A percentile compares a stretch with the other conserved stretches of the same genome.
These are phyloP conservation scores for Sycophaga agraensis DNA, from an alignment of 1,140 invertebrate species.

Conservation along the genomic window DNA sequence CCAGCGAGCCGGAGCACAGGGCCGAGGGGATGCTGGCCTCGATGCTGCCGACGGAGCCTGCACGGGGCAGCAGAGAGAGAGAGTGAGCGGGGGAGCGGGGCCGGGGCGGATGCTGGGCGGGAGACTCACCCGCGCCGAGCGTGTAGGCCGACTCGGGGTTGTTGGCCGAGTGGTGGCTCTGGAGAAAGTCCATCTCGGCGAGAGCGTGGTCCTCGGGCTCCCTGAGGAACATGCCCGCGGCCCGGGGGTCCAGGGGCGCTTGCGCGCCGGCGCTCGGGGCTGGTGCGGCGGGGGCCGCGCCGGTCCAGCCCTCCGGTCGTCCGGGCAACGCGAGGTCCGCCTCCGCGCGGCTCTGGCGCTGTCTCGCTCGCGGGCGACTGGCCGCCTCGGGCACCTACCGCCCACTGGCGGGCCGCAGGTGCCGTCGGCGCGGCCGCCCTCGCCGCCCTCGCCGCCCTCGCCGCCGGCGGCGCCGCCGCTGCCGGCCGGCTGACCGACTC, in stretches of 20 bases:
- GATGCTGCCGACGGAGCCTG: constrained; percentile 54
- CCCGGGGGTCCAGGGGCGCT: constrained; percentile 44
- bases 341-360: constrained; percentile 41
- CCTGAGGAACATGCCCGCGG: constrained; percentile 50
- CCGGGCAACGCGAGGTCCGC: no score
- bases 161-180: constrained; percentile 57
- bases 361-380: constrained; percentile 32
- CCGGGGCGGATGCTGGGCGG: no score
- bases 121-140: constrained; percentile 52
- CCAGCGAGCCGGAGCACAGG: constrained; percentile 48
- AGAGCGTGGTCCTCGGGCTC: constrained; percentile 48
- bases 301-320: neutral
- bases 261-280: constrained; percentile 35
- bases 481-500: constrained; percentile 18
- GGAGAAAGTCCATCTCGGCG: constrained; percentile 59
- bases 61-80: neutral
- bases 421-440: constrained; percentile 33
- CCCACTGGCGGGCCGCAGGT: constrained; percentile 35
- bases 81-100: no score
- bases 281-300: neutral
- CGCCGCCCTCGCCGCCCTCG: constrained; percentile 36
- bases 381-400: constrained; percentile 40
- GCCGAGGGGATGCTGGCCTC: constrained; percentile 55
- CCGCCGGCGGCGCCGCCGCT: constrained; percentile 28
- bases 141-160: constrained; percentile 55